These are phyloP conservation scores for Monopterus albus DNA, from an alignment of 2,113 vertebrate genomes.

Conservation along the genomic window DNA sequence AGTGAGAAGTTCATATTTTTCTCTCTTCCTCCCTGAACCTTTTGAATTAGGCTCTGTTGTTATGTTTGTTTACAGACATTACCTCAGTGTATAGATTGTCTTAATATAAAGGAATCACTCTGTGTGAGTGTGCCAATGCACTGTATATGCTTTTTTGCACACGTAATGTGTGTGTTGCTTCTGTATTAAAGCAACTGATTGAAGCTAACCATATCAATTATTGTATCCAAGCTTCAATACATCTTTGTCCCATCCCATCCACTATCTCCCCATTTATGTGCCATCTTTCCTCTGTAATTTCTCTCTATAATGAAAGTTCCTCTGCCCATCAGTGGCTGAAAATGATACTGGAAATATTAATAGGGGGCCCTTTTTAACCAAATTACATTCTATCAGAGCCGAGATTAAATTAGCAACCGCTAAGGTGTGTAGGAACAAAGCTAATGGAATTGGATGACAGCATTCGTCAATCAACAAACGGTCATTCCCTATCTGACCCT, in stretches of 20 bases:
- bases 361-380: constrained; percentile 79
- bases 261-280: constrained; percentile 46
- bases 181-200: constrained; percentile 14
- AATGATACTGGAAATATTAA: constrained; percentile 82
- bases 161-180: not conserved
- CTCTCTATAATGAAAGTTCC: constrained; percentile 79
- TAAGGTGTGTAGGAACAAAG: constrained; percentile 74
- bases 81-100: constrained; percentile 19
- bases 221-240: constrained; percentile 60
- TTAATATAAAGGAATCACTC: constrained; percentile 20
- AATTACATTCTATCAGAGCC: constrained; percentile 78
- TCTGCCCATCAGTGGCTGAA: constrained; percentile 73
- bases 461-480: constrained; percentile 71
- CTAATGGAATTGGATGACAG: constrained; percentile 80
- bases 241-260: constrained; percentile 62
- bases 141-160: not conserved
- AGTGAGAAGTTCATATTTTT: constrained; percentile 23
- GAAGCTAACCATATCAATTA: constrained; percentile 60
- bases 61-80: constrained; percentile 36
- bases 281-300: constrained; percentile 71
- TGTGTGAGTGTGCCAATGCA: too few species aligned
- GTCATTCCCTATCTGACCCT: constrained; percentile 60
- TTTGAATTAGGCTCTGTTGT: constrained; percentile 47
- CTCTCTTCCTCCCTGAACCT: constrained; percentile 31
- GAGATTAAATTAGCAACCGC: constrained; percentile 80